A percentile compares a stretch with the other conserved stretches of the same genome.
phyloP scores from a whole-genome alignment of 2,888 invertebrate genomes.

The Lysandra bellargus region DNA sequence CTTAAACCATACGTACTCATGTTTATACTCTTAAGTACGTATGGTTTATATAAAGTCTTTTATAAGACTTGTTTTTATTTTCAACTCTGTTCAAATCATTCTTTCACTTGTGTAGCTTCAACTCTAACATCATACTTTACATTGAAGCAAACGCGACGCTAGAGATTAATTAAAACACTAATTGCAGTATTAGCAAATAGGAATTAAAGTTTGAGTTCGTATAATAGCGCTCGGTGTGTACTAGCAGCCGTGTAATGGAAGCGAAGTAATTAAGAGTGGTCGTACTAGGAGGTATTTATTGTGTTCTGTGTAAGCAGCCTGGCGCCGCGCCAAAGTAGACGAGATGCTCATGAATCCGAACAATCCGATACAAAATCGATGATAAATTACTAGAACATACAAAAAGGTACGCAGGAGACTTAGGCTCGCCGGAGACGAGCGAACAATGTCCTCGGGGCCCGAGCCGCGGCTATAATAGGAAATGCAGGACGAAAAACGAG shows the following conservation, averaged over 20 bases:
- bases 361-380: slow-evolving; percentile 56
- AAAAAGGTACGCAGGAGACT: slow-evolving; percentile 33
- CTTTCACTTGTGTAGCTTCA: not conserved
- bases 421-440: slow-evolving; percentile 49
- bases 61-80: not conserved
- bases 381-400: slow-evolving; percentile 47
- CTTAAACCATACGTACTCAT: too few species aligned
- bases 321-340: slow-evolving; percentile 65
- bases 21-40: too few species aligned
- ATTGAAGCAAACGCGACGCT: slow-evolving; percentile 18
- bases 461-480: slow-evolving; percentile 65
- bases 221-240: slow-evolving; percentile 44
- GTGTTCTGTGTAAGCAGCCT: slow-evolving; percentile 68
- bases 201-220: slow-evolving; percentile 39
- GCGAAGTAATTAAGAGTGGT: slow-evolving; percentile 73
- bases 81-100: not conserved
- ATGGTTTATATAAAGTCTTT: too few species aligned
- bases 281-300: slow-evolving; percentile 70
- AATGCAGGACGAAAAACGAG: slow-evolving; percentile 72
- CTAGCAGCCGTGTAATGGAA: slow-evolving; percentile 56
- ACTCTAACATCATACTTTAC: not conserved
- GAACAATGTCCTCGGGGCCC: slow-evolving; percentile 56
- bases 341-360: slow-evolving; percentile 68
- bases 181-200: slow-evolving; percentile 34
- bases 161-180: slow-evolving; percentile 29